phyloP scores from a whole-genome alignment of 2,888 invertebrate genomes.

The Cryptophagus acutangulus region DNA sequence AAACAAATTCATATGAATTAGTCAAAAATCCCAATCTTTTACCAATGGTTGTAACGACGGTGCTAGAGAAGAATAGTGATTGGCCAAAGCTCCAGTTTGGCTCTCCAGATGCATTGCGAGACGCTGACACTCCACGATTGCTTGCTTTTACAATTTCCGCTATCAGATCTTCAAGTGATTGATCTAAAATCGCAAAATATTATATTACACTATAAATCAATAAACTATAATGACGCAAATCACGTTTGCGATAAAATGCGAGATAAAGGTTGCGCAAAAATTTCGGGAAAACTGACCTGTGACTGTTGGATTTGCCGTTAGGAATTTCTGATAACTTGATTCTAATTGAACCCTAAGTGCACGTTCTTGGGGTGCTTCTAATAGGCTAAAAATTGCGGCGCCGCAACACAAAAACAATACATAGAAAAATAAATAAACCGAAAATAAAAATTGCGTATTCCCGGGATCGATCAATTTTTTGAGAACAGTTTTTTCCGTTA shows the following conservation, averaged over 20 bases:
- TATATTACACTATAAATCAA: conserved; percentile 1
- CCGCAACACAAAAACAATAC: conserved; percentile 60
- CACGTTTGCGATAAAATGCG: neutral
- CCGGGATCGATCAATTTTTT: conserved; percentile 56
- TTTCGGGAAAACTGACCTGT: conserved; percentile 48
- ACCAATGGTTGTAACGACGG: conserved; percentile 87
- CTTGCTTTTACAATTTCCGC: conserved; percentile 68
- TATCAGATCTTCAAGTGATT: conserved; percentile 67
- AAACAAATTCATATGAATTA: neutral
- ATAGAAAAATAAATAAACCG: conserved; percentile 57
- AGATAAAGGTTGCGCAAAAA: neutral
- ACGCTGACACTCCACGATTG: conserved; percentile 72
- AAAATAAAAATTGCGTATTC: conserved; percentile 53
- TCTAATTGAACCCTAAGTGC: conserved; percentile 52
- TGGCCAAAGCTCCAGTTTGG: conserved; percentile 90
- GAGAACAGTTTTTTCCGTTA: too few relatives aligned
- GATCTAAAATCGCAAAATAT: conserved; percentile 54
- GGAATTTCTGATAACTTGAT: conserved; percentile 54
- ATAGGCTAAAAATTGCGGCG: conserved; percentile 60
- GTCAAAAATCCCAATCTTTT: conserved; percentile 16
- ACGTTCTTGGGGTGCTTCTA: conserved; percentile 63
- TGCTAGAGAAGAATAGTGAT: conserved; percentile 81
- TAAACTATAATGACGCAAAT: neutral
- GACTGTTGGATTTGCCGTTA: conserved; percentile 56
- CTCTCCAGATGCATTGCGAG: conserved; percentile 69